These are phyloP conservation scores for Rhynchophorus ferrugineus DNA, from an alignment of 1,140 invertebrate genomes.

Conservation along the genomic window DNA sequence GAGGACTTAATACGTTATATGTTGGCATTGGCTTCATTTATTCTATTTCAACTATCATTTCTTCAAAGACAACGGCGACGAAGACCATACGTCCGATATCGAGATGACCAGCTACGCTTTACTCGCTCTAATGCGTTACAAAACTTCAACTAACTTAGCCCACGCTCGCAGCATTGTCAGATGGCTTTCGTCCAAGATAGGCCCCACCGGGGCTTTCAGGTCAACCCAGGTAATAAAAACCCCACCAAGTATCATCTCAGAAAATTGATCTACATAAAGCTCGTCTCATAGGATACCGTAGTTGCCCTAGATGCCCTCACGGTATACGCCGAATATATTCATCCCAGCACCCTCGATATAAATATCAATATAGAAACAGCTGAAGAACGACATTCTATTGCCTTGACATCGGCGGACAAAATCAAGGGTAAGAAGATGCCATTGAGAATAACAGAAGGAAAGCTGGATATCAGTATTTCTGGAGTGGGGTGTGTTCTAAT, in stretches of 20 bases:
- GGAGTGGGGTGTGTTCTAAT: slow-evolving; percentile 56
- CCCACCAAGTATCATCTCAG: background rate
- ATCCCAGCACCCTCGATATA: slow-evolving; percentile 24
- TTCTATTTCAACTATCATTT: too few species aligned
- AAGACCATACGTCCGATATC: slow-evolving; percentile 38
- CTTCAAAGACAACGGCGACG: too few species aligned
- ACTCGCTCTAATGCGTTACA: slow-evolving; percentile 49
- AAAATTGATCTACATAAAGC: slow-evolving; percentile 2
- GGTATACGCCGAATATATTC: slow-evolving; percentile 42
- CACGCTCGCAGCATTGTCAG: slow-evolving; percentile 47
- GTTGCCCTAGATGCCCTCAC: slow-evolving; percentile 55
- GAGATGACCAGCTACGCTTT: slow-evolving; percentile 65
- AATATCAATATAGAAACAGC: slow-evolving; percentile 21
- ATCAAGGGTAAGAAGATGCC: slow-evolving; percentile 27
- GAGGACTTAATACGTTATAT: too few species aligned
- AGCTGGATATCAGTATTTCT: slow-evolving; percentile 43
- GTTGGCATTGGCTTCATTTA: too few species aligned
- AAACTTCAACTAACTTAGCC: slow-evolving; percentile 50
- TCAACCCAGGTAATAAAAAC: slow-evolving; percentile 43
- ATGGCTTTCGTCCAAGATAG: slow-evolving; percentile 61
- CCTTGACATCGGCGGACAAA: slow-evolving; percentile 23
- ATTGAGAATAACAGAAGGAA: slow-evolving; percentile 33
- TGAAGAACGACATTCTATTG: slow-evolving; percentile 18
- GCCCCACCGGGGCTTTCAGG: slow-evolving; percentile 60
- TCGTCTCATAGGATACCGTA: slow-evolving; percentile 48